phyloP scores from a whole-genome alignment of 2,113 vertebrate species.

The Nestor notabilis region DNA sequence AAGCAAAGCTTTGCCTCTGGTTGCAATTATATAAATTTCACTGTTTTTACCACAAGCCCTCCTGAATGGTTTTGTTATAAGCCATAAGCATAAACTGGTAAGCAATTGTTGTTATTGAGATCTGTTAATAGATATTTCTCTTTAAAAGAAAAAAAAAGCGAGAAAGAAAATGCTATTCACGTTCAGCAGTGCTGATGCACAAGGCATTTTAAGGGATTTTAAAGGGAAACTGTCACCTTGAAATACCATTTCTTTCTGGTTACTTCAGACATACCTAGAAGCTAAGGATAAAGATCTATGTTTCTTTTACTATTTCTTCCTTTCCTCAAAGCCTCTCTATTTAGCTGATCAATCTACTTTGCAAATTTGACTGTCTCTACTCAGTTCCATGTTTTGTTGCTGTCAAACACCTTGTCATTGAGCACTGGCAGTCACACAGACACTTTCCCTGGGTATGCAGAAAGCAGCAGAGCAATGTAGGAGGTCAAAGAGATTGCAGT shows the following conservation, averaged over 20 bases:
- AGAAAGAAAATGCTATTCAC: not conserved
- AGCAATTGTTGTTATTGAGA: conserved; percentile 5
- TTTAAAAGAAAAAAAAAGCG: not conserved
- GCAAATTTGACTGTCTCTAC: not conserved
- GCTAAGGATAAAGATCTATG: not conserved
- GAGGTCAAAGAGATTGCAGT: not conserved
- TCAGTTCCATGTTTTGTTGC: not conserved
- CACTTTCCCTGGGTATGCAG: not conserved
- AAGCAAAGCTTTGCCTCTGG: conserved; percentile 22
- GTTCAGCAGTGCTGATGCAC: not conserved
- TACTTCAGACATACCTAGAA: not conserved
- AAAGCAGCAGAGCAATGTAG: not conserved
- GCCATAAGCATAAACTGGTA: not conserved
- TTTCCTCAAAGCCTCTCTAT: not conserved
- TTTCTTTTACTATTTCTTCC: not conserved
- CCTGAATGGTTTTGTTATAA: conserved; percentile 21
- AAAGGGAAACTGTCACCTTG: not conserved
- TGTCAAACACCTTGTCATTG: not conserved
- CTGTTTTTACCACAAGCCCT: conserved; percentile 17
- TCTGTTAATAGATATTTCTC: conserved; percentile 38
- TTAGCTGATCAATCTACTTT: not conserved
- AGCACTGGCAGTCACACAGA: not conserved
- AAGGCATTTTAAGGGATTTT: not conserved
- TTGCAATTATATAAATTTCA: conserved; percentile 10
- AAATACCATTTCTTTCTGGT: conserved; percentile 4